These are phyloP conservation scores for Fistularia commersonii DNA, from an alignment of 2,797 vertebrate species.

Conservation along the genomic window DNA sequence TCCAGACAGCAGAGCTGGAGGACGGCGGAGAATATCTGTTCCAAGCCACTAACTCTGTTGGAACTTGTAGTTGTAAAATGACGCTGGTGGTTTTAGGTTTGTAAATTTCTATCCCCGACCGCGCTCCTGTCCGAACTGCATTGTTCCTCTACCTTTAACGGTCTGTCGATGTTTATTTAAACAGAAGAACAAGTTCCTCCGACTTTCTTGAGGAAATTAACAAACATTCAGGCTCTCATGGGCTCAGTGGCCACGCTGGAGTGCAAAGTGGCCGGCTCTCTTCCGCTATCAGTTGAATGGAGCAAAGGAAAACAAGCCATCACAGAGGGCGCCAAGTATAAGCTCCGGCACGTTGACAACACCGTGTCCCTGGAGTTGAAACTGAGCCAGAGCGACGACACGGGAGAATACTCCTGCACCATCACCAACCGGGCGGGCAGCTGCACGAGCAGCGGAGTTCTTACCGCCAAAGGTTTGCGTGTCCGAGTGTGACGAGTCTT, in stretches of 20 bases:
- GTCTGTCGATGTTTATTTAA: slow-evolving; percentile 28
- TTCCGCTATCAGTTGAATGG: slow-evolving; percentile 87
- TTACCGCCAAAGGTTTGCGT: slow-evolving; percentile 74
- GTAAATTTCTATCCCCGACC: slow-evolving; percentile 47
- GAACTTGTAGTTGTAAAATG: slow-evolving; percentile 82
- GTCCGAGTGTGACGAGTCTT: neutral
- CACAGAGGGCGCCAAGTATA: slow-evolving; percentile 80
- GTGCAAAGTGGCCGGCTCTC: slow-evolving; percentile 85
- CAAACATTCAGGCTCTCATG: slow-evolving; percentile 82
- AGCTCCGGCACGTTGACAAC: slow-evolving; percentile 77
- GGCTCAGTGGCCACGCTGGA: slow-evolving; percentile 85
- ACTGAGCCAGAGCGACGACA: slow-evolving; percentile 80
- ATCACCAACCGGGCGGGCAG: slow-evolving; percentile 84
- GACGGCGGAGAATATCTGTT: slow-evolving; percentile 84
- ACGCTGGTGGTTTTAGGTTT: slow-evolving; percentile 84
- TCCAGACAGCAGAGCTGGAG: slow-evolving; percentile 79
- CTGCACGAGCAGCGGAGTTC: slow-evolving; percentile 81
- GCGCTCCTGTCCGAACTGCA: neutral
- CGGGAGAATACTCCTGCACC: slow-evolving; percentile 86
- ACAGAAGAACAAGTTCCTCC: slow-evolving; percentile 89
- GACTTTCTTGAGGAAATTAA: slow-evolving; percentile 84
- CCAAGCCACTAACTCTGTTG: slow-evolving; percentile 87
- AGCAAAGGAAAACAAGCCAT: slow-evolving; percentile 86
- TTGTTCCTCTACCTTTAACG: slow-evolving; percentile 11
- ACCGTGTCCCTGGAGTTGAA: slow-evolving; percentile 78